Evolutionary conservation across 2,113 vertebrate genomes (phyloP).

Genomic region (Oceanodroma tethys): DNA sequence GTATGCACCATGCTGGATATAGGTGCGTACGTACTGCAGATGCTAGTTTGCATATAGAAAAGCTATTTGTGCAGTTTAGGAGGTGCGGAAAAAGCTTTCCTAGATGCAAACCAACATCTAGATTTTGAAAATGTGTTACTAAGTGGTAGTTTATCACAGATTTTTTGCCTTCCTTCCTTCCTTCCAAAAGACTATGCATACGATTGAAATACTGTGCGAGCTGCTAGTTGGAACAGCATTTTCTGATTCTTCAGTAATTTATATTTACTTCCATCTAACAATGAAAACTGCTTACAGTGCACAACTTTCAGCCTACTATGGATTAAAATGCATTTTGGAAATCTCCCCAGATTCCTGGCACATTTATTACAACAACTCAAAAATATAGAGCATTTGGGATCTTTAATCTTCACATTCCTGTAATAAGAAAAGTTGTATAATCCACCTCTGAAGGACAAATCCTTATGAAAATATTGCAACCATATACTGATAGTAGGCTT

Average conservation of each 20-base stretch:
- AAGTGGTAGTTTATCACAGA: conserved; percentile 15
- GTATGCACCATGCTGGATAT: not conserved
- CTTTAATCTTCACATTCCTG: conserved; percentile 39
- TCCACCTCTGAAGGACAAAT: conserved; percentile 29
- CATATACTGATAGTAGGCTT: not conserved
- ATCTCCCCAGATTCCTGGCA: conserved; percentile 26
- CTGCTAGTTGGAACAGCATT: conserved; percentile 1
- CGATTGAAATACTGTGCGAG: not conserved
- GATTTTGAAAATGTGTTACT: conserved; percentile 41
- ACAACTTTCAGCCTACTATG: conserved; percentile 17
- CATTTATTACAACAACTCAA: not conserved
- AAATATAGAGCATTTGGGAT: not conserved
- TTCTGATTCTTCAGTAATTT: conserved; percentile 48
- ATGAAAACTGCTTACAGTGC: conserved; percentile 34
- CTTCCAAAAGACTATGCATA: not conserved
- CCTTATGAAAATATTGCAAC: not conserved
- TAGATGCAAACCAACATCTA: not conserved
- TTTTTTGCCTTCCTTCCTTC: conserved; percentile 7
- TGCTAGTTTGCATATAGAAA: not conserved
- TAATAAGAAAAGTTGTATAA: conserved; percentile 27
- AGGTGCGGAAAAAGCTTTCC: not conserved
- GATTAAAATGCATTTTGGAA: conserved; percentile 54
- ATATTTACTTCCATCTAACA: conserved; percentile 35
- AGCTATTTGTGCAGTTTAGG: conserved; percentile 1
- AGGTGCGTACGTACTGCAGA: not conserved